Conservation (phyloP, 2,888 invertebrate species). For the Panorpa germanica region DNA sequence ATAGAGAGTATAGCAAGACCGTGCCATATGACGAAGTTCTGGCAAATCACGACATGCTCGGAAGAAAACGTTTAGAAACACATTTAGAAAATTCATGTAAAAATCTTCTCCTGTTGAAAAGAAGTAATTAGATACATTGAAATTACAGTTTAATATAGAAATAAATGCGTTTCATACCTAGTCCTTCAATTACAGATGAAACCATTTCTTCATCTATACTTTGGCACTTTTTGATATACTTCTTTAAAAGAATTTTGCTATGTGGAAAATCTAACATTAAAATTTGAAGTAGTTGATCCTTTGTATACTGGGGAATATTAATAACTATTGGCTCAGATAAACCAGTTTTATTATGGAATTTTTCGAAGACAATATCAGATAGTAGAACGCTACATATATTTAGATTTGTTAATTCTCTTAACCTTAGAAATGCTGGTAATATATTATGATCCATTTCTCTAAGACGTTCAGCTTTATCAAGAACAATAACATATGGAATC, state of each 20-base stretch:
- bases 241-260: too few species aligned
- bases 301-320: slow-evolving; percentile 64
- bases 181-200: slow-evolving; percentile 16
- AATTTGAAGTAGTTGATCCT: slow-evolving; percentile 39
- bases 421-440: slow-evolving; percentile 47
- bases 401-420: slow-evolving; percentile 51
- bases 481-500: slow-evolving; percentile 46
- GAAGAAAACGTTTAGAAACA: slow-evolving; percentile 70
- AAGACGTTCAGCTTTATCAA: slow-evolving; percentile 68
- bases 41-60: slow-evolving; percentile 68
- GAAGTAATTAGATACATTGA: slow-evolving; percentile 20
- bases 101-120: slow-evolving; percentile 24
- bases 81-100: slow-evolving; percentile 61
- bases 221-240: too few species aligned
- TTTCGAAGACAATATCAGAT: slow-evolving; percentile 64
- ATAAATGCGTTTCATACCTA: slow-evolving; percentile 23
- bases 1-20: slow-evolving; percentile 54
- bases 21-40: slow-evolving; percentile 67
- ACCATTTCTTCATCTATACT: too few species aligned
- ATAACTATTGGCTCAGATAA: slow-evolving; percentile 50
- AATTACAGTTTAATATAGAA: slow-evolving; percentile 23
- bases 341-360: slow-evolving; percentile 51
- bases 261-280: slow-evolving; percentile 24
- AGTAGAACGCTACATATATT: slow-evolving; percentile 60
- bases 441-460: slow-evolving; percentile 55